Conservation (phyloP, 2,797 vertebrate species). For the Psittacula echo region DNA sequence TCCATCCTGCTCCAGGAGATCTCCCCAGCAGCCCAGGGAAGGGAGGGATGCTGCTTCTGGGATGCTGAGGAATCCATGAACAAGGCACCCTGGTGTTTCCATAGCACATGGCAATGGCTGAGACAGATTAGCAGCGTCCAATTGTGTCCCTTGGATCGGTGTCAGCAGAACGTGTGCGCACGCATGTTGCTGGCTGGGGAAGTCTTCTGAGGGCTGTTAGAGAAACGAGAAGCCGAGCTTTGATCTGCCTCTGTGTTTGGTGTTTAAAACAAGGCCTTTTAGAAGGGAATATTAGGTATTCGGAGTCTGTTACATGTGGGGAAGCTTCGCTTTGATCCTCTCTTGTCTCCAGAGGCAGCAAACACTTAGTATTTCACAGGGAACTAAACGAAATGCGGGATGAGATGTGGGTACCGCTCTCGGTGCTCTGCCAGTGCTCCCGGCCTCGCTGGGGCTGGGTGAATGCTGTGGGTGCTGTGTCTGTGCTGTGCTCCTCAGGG, state of each 20-base stretch:
- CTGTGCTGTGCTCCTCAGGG: not conserved
- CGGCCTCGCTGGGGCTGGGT: not conserved
- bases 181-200: not conserved
- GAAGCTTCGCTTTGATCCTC: constrained; percentile 68
- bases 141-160: constrained; percentile 26
- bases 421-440: not conserved
- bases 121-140: constrained; percentile 39
- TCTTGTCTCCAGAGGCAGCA: constrained; percentile 61
- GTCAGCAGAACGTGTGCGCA: not conserved
- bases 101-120: not conserved
- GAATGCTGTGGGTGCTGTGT: not conserved
- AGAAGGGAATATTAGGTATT: constrained; percentile 74
- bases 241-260: constrained; percentile 72
- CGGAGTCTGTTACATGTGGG: constrained; percentile 53
- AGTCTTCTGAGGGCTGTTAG: constrained; percentile 65
- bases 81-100: not conserved
- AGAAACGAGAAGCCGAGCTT: constrained; percentile 64
- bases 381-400: constrained; percentile 54
- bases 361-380: constrained; percentile 51
- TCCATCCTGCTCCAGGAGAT: not conserved
- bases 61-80: not conserved
- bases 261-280: constrained; percentile 74
- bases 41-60: not conserved
- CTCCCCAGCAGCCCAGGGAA: not conserved
- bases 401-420: not conserved